A percentile compares a stretch with the other conserved stretches of the same genome.
Conservation (phyloP, 2,113 vertebrate genomes). For the Oncorhynchus nerka region DNA sequence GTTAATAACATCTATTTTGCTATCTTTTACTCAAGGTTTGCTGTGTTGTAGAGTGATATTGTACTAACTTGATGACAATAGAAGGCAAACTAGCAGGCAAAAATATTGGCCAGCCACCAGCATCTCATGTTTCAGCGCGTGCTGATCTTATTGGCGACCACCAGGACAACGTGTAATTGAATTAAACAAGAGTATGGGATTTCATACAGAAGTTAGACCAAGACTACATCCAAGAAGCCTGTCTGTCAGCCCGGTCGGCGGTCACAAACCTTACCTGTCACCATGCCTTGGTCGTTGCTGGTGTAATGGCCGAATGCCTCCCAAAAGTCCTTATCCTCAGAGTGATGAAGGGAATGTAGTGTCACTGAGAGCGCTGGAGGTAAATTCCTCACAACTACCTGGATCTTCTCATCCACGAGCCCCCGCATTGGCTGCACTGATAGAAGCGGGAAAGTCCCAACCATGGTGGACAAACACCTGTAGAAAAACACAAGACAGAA, state of each 20-base stretch:
- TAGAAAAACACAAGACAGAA: neutral
- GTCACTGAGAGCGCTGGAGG: conserved; percentile 52
- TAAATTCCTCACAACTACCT: conserved; percentile 62
- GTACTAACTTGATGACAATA: too few species aligned
- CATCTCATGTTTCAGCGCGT: too few species aligned
- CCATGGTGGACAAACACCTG: conserved; percentile 30
- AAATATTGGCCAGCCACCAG: too few species aligned
- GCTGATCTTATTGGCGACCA: too few species aligned
- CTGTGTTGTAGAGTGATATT: too few species aligned
- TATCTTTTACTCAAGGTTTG: too few species aligned
- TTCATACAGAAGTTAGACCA: too few species aligned
- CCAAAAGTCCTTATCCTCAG: conserved; percentile 68
- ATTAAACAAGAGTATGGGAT: too few species aligned
- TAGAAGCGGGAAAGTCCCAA: conserved; percentile 16
- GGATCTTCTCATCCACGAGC: conserved; percentile 64
- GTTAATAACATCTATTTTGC: too few species aligned
- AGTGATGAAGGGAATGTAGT: conserved; percentile 57
- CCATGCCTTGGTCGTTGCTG: conserved; percentile 53
- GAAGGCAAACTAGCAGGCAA: too few species aligned
- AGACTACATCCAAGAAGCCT: neutral
- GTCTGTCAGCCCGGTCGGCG: neutral
- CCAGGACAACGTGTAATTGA: too few species aligned
- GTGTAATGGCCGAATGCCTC: conserved; percentile 71
- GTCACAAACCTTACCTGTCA: conserved; percentile 53
- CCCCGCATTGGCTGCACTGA: conserved; percentile 56